phyloP scores from a whole-genome alignment of 2,888 invertebrate species.

The Mantis religiosa region DNA sequence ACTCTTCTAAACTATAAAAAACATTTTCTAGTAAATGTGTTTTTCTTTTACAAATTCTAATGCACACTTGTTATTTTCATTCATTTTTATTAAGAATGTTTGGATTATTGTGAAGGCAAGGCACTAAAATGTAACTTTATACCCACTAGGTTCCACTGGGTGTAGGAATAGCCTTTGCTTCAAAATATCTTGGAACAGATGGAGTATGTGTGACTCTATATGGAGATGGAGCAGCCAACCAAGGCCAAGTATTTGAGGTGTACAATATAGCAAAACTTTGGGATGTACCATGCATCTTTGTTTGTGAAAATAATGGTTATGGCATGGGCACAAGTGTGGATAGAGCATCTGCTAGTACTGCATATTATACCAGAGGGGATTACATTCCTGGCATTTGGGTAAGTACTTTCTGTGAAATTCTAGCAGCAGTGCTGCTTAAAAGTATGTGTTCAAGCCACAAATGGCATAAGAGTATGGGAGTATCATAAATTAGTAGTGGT shows the following conservation, averaged over 20 bases:
- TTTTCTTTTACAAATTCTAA: no score
- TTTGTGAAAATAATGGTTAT: slow-evolving; percentile 98
- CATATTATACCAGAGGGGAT: slow-evolving; percentile 92
- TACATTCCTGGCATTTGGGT: slow-evolving; percentile 95
- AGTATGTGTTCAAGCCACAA: no score
- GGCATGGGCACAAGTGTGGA: slow-evolving; percentile 97
- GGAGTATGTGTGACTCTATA: slow-evolving; percentile 87
- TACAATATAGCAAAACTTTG: slow-evolving; percentile 96
- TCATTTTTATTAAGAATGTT: no score
- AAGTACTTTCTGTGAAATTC: slow-evolving; percentile 12
- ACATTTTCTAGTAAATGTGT: no score
- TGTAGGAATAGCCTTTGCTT: slow-evolving; percentile 87
- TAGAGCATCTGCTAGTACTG: slow-evolving; percentile 80
- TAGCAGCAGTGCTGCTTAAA: no score
- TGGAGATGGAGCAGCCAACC: slow-evolving; percentile 92
- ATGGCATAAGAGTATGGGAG: no score
- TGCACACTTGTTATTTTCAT: no score
- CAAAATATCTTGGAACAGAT: slow-evolving; percentile 81
- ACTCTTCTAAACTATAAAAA: no score
- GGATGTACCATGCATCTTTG: slow-evolving; percentile 88
- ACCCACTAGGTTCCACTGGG: slow-evolving; percentile 79
- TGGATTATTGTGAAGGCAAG: not conserved
- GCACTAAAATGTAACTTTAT: not conserved
- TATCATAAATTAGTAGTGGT: no score
- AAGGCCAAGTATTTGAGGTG: slow-evolving; percentile 87